Evolutionary conservation across 1,140 invertebrate species (phyloP), one percentile per base, ranked within the genome.

Genomic region (Metopolophium dirhodum): DNA sequence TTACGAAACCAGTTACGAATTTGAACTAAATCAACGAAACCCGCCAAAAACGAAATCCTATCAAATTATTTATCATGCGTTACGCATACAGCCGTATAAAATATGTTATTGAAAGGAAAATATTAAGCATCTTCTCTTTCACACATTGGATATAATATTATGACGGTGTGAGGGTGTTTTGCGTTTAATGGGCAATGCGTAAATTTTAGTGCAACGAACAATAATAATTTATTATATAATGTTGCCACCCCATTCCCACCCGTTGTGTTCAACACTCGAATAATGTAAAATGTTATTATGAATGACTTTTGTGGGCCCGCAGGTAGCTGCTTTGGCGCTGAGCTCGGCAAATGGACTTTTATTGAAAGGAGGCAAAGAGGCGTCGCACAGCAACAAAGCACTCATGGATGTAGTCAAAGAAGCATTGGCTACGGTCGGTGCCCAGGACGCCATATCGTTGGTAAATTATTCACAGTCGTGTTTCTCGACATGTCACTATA

Each of bases 331-430:
- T 14, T 96, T 99, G 91, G 98, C 99, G 0, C 99, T 99, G 95
- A 98, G 98, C 94, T 99, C 98, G 35, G 99, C 98, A 2, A 99
- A 99, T 95, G 99, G 99, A 0, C 96, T 99, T 26, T 95, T 99
- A 26, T 95, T 99, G 26, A 99, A 99, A 96, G 99, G 99, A 86
- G 99, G 99, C 37, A 99, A 98, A 95, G 99, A 99, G 96, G 99
- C 99, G 0, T 96, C 96, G 22, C 95, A 99, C 95, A 99, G 98
- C 94, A 99, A 99, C 95, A 97, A 97, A 95, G 97, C 97, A n/a
- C 95, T 99, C 2, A 99, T 99, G 97, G 96, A 97, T 86, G 95
- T 99, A 51, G 99, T 99, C 0, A 98, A 98, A 95, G 98, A 99
- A 95, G 97, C 99, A 4, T 95, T 99, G 47, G 95, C 95, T 35